Evolutionary conservation across 2,888 invertebrate genomes (phyloP), one percentile per base, ranked within the genome.

Genomic region (Eledone cirrhosa): DNA sequence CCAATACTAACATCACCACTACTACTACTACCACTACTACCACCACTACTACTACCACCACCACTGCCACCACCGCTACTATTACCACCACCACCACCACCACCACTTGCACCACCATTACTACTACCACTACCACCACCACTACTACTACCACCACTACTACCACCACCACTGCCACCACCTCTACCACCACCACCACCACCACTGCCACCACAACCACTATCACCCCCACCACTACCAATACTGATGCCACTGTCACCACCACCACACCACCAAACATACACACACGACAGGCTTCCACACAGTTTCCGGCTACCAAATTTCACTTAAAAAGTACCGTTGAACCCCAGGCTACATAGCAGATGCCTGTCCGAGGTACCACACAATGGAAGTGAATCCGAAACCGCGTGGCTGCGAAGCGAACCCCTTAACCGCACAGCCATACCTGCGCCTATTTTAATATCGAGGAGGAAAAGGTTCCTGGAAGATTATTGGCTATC

Each of bases 321-420:
- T n/a, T n/a, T n/a, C n/a, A n/a, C 79, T 27, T 27, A n/a, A 14
- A 29, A 24, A n/a, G 47, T 78, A 75, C 48, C 59, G 67, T 63
- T 48, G 16, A 74, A 59, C 72, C 24, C 53, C 59, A 48, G 47
- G 8, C 74, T 24, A 22, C 7, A 24, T 53, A 2, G 27, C 59
- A 75, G 41, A 75, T 31, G 80, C 80, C 27, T 79, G 69, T 65
- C 67, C 47, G n/a, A 80, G 77, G 48, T 81, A 77, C 19, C 78
- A 78, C 78, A 77, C 13, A 4, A 27, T 65, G 16, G 69, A 29
- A n/a, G n/a, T n/a, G n/a, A n/a, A n/a, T n/a, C n/a, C n/a, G n/a
- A n/a, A n/a, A n/a, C n/a, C n/a, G n/a, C n/a, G n/a, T n/a, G n/a
- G n/a, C n/a, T n/a, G n/a, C n/a, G n/a, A n/a, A n/a, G n/a, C n/a